phyloP scores from a whole-genome alignment of 1,140 invertebrate genomes.

The Eriosoma lanigerum region DNA sequence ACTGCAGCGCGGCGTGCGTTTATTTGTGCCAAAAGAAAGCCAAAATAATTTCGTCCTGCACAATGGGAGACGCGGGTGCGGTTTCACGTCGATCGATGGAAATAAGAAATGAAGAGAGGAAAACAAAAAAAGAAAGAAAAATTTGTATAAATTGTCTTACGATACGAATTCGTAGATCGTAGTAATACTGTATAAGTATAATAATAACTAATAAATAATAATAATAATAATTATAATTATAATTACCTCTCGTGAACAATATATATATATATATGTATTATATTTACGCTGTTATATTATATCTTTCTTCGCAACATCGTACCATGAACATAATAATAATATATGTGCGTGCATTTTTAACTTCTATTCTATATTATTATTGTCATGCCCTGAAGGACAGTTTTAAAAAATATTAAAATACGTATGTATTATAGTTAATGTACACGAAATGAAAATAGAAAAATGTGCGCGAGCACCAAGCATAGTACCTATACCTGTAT shows the following conservation, averaged over 20 bases:
- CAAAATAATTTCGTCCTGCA: conserved; percentile 38
- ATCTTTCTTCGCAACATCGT: not conserved
- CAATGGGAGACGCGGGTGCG: conserved; percentile 21
- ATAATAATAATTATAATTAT: conserved; percentile 21
- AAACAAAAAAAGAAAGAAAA: conserved; percentile 45
- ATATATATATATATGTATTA: not conserved
- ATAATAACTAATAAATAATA: conserved; percentile 6
- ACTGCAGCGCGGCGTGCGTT: not conserved
- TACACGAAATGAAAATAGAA: not conserved
- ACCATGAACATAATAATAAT: too few species aligned
- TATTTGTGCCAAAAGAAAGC: conserved; percentile 40
- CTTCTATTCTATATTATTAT: not conserved
- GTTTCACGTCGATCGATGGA: conserved; percentile 6
- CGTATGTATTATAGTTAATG: not conserved
- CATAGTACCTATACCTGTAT: too few species aligned
- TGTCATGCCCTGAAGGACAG: not conserved
- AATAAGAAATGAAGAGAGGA: conserved; percentile 25
- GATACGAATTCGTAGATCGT: too few species aligned
- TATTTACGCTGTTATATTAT: not conserved
- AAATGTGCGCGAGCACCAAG: not conserved
- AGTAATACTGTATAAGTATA: not conserved
- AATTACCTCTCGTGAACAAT: conserved; percentile 15
- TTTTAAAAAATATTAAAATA: too few species aligned
- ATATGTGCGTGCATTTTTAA: not conserved
- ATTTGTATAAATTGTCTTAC: conserved; percentile 21